A percentile compares a stretch with the other conserved stretches of the same genome.
Conservation (phyloP, 2,888 invertebrate genomes). For the Cyclophora albipunctata region DNA sequence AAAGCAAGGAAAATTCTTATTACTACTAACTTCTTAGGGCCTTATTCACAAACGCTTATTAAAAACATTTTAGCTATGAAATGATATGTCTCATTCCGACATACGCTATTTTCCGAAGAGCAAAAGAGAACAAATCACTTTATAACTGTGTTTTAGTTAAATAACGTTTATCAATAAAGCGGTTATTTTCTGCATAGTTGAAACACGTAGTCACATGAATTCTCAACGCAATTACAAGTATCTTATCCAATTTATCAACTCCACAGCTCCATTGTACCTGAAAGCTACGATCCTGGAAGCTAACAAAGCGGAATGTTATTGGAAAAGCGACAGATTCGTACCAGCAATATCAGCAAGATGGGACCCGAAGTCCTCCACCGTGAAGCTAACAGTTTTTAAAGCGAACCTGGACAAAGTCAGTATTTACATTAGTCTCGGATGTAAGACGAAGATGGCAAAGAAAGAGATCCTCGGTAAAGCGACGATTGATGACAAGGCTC, state of each 20-base stretch:
- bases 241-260: slow-evolving; percentile 23
- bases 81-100: too few species aligned
- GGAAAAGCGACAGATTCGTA: slow-evolving; percentile 84
- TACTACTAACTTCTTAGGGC: too few species aligned
- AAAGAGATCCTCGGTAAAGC: slow-evolving; percentile 81
- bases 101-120: too few species aligned
- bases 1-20: too few species aligned
- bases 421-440: slow-evolving; percentile 79
- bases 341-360: slow-evolving; percentile 87
- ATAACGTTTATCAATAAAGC: too few species aligned
- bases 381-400: slow-evolving; percentile 78
- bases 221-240: too few species aligned
- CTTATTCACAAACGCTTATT: too few species aligned
- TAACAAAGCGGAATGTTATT: slow-evolving; percentile 74
- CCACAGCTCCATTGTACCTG: slow-evolving; percentile 80
- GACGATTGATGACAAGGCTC: slow-evolving; percentile 77
- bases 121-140: too few species aligned
- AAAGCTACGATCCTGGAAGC: slow-evolving; percentile 85
- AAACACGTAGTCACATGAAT: too few species aligned
- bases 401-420: slow-evolving; percentile 78
- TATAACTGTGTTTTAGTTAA: too few species aligned
- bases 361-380: slow-evolving; percentile 78
- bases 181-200: too few species aligned
- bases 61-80: too few species aligned
- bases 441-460: slow-evolving; percentile 80